A percentile compares a stretch with the other conserved stretches of the same genome.
Evolutionary conservation across 2,888 invertebrate species (phyloP).

Genomic region (Eristalis tenax): DNA sequence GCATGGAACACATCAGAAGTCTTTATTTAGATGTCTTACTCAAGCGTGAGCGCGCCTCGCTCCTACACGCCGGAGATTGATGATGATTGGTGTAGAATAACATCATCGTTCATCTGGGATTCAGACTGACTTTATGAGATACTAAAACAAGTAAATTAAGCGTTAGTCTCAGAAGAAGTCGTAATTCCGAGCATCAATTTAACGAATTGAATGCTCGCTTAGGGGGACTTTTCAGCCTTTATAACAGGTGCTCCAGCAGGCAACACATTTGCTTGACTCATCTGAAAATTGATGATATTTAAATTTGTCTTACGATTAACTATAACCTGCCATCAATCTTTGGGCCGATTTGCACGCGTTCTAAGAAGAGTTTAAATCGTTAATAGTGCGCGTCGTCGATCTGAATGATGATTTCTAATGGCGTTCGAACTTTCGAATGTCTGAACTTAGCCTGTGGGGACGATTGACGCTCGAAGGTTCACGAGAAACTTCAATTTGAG

Average conservation of each 20-base stretch:
- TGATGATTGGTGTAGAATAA: not conserved
- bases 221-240: not conserved
- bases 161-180: constrained; percentile 3
- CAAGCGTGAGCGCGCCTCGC: not conserved
- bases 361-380: not conserved
- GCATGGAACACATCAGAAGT: not conserved
- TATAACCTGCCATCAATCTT: not conserved
- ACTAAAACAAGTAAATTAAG: constrained; percentile 28
- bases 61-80: not conserved
- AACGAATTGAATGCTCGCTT: not conserved
- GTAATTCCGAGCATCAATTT: not conserved
- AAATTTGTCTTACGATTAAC: not conserved
- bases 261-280: not conserved
- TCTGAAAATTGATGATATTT: not conserved
- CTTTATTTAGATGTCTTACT: constrained; percentile 9
- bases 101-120: constrained; percentile 17
- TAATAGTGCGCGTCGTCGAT: no score
- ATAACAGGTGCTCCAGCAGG: not conserved
- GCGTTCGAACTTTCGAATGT: no score
- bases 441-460: no score
- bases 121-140: constrained; percentile 17
- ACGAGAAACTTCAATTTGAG: no score
- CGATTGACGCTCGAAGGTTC: no score
- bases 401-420: no score
- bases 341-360: not conserved